Evolutionary conservation across 2,888 invertebrate genomes (phyloP).

Genomic region (Pristionchus arcanus): DNA sequence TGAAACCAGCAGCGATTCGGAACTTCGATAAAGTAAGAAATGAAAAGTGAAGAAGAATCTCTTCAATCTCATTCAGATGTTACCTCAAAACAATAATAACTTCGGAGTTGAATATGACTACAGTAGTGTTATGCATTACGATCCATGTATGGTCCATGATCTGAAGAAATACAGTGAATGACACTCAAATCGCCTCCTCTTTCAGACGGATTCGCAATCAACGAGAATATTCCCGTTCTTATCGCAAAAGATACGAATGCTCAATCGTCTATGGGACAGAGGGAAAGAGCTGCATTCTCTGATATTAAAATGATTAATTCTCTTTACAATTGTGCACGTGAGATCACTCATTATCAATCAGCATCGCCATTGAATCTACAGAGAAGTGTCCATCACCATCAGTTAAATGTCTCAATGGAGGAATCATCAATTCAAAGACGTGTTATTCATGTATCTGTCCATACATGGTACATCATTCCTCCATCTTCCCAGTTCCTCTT

Average conservation of each 20-base stretch:
- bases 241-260: conserved; percentile 5
- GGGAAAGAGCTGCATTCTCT: conserved; percentile 44
- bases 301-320: conserved; percentile 38
- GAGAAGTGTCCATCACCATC: conserved; percentile 32
- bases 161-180: background rate
- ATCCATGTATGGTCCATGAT: conserved; percentile 2
- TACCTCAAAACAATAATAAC: background rate
- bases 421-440: conserved; percentile 38
- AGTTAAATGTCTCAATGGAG: conserved; percentile 14
- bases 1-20: background rate
- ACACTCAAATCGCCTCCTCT: background rate
- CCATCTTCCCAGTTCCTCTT: background rate
- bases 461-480: background rate
- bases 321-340: background rate
- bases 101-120: conserved; percentile 38
- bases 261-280: conserved; percentile 32
- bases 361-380: background rate
- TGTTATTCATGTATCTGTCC: conserved; percentile 29
- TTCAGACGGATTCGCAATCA: conserved; percentile 31
- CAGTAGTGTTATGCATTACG: conserved; percentile 36
- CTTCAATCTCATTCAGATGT: background rate
- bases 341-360: background rate
- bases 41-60: no score
- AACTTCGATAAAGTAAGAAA: conserved; percentile 30
- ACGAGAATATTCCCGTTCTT: background rate